Base-by-base conservation (phyloP, 2,113 vertebrate species). In the Hippocampus abdominalis region DNA sequence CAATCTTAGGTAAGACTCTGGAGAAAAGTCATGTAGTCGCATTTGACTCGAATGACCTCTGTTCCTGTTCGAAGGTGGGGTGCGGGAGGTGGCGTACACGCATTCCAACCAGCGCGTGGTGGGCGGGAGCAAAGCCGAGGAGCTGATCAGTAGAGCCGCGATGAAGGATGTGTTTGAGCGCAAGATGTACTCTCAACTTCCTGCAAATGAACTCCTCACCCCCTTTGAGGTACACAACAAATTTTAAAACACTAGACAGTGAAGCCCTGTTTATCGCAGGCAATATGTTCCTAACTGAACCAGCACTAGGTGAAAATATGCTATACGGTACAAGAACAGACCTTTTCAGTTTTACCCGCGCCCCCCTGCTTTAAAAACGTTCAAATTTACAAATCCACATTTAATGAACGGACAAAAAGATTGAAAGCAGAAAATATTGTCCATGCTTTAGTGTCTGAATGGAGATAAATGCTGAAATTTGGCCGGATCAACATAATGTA, bases 81-180 rank as follows among this genome's bases (percentile, higher is more conserved):
- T 98, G 78, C 91, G 86, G 53, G 95, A 94, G 78, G 96, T 98
- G 84, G 90, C 84, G 13, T 96, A 95, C 67, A 90, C 94, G 68
- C 96, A 99, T 84, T 98, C 97, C 44, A 99, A 99, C 88, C 97
- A 99, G 90, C 92, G 86, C 0, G 93, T 99, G 68, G 94, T 98
- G 68, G 96, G 97, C 54, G 94, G 95, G 12, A 99, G 97, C 94
- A 95, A 90, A 90, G 94, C 95, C 13, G 97, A 99, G 84, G 94
- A 95, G 89, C 88, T 64, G 61, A 93, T 99, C 91, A 96, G 95
- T 72, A 89, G 87, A 20, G 94, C 95, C 69, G 96, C 96, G 0
- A 81, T 93, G 1, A 88, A 86, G 46, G 94, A 98, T 0, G 96
- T 98, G 2, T 99, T 98, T 90, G 91, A 95, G 56, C 87, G 92